Evolutionary conservation across 37 sponge, comb jelly and placozoan species (phyloP), one percentile per base, ranked within the genome.

Genomic region (Lycopodina hypogea): DNA sequence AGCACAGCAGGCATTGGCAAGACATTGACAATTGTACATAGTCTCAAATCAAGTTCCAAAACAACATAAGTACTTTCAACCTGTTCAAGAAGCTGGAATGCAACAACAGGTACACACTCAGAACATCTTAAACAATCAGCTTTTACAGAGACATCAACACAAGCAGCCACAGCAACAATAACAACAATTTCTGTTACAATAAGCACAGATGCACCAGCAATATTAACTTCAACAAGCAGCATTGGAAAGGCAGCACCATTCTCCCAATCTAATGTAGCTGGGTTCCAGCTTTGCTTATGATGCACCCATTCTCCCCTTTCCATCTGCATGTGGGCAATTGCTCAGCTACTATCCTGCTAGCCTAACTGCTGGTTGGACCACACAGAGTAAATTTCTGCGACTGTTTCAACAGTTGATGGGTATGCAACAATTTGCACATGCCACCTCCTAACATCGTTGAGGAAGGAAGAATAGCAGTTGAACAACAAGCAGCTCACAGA

Each of bases 201-300:
- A 81, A 30, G 32, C 56, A 37, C 76, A 74, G 51, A 36, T 41
- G 42, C 76, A 75, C 34, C 76, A 83, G 42, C 76, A 83, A 45
- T 51, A 72, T 32, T 55, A 74, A 21, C 75, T 72, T 17, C 81
- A 57, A 26, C 81, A 81, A 35, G 62, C 71, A 19, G 66, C 33
- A 65, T 8, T 65, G n/a, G n/a, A n/a, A n/a, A n/a, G n/a, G n/a
- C n/a, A n/a, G n/a, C n/a, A n/a, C 2, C 66, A 78, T 21, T 69
- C 63, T 30, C 56, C 63, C 22, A 24, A 50, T 51, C 68, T 50
- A n/a, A 65, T 57, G 12, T 55, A 65, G 29, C 68, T 38, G 42
- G 40, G 40, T 17, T 51, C 71, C 3, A 50, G 26, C 40, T 6
- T 42, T 11, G 33, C 66, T 14, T 65, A 65, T 34, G 30, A 9